A percentile compares a stretch with the other conserved stretches of the same genome.
phyloP scores from a whole-genome alignment of 2,113 vertebrate species.

The Takifugu bimaculatus region DNA sequence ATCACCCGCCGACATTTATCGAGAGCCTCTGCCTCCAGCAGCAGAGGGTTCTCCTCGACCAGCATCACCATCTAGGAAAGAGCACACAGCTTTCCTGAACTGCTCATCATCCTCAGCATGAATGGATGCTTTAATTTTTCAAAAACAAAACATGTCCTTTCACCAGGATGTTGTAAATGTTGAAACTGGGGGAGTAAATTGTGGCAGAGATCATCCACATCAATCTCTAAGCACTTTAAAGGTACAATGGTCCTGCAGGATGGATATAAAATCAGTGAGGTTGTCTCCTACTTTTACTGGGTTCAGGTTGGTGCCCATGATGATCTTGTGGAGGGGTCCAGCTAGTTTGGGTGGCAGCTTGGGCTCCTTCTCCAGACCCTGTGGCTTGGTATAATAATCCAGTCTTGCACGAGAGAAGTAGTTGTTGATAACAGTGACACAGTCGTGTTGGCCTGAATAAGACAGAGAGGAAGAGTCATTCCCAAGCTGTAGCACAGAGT shows the following conservation, averaged over 20 bases:
- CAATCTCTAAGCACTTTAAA: too few relatives aligned
- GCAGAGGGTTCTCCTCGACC: conserved; percentile 89
- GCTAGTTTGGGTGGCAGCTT: conserved; percentile 88
- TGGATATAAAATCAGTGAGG: background rate
- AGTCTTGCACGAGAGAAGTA: conserved; percentile 92
- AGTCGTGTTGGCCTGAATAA: conserved; percentile 90
- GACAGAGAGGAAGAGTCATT: background rate
- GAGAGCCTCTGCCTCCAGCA: conserved; percentile 83
- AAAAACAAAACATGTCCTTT: background rate
- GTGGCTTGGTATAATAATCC: conserved; percentile 92
- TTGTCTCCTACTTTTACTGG: conserved; percentile 84
- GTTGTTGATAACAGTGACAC: conserved; percentile 97
- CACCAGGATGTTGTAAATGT: too few relatives aligned
- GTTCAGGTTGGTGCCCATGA: conserved; percentile 95
- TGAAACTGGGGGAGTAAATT: too few relatives aligned
- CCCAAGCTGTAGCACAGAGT: too few relatives aligned
- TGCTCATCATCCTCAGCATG: background rate
- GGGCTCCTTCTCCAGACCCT: conserved; percentile 93
- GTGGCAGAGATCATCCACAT: too few relatives aligned
- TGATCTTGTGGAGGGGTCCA: conserved; percentile 93
- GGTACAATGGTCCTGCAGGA: background rate
- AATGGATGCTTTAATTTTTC: background rate
- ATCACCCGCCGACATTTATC: conserved; percentile 87
- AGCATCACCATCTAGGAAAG: conserved; percentile 85
- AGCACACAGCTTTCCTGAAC: background rate